phyloP scores from a whole-genome alignment of 2,113 vertebrate species.

The Chloroceryle aenea region DNA sequence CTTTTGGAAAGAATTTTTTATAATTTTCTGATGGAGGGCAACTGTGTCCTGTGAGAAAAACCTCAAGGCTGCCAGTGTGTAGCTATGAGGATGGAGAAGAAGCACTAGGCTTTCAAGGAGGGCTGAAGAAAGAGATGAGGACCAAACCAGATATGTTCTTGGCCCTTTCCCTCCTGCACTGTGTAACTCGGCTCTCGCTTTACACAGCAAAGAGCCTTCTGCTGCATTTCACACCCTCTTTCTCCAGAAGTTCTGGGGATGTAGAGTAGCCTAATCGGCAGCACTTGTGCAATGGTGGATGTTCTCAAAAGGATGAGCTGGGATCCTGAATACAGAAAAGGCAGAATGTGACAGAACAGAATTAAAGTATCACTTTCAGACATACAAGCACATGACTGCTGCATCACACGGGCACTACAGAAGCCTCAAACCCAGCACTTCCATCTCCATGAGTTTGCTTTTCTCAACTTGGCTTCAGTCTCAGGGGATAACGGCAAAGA shows the following conservation, averaged over 20 bases:
- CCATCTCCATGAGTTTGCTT: neutral
- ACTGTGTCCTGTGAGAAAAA: neutral
- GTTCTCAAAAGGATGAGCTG: conserved; percentile 5
- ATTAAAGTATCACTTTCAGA: neutral
- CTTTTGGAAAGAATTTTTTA: neutral
- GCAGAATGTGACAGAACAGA: neutral
- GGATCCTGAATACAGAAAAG: neutral
- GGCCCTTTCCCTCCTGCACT: neutral
- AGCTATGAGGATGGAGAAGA: neutral
- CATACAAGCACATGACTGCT: neutral
- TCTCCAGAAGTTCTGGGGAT: conserved; percentile 1
- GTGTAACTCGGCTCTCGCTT: neutral
- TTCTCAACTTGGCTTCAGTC: neutral
- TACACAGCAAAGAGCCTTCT: neutral
- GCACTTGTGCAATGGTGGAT: neutral
- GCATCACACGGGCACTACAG: neutral
- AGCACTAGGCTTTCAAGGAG: neutral
- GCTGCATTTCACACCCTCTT: neutral
- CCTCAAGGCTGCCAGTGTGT: neutral
- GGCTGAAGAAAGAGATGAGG: neutral
- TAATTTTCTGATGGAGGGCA: neutral
- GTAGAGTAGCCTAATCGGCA: neutral
- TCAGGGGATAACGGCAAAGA: neutral
- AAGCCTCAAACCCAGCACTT: neutral
- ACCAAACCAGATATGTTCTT: neutral